Base-by-base conservation (phyloP, 2,113 vertebrate genomes). In the Mormoops blainvillei region DNA sequence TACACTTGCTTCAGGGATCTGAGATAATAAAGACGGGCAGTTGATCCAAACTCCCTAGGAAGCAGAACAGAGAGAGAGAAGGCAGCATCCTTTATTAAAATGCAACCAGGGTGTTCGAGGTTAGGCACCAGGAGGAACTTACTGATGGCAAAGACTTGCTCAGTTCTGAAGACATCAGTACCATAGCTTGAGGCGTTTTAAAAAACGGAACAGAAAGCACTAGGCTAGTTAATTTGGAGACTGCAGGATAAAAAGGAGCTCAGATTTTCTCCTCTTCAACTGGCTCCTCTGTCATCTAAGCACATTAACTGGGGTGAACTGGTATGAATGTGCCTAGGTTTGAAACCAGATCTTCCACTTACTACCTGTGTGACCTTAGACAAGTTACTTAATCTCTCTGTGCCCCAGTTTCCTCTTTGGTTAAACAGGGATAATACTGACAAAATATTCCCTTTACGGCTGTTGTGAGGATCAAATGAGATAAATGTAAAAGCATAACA, bases 41-140 rank as follows among this genome's bases (percentile, higher is more conserved):
- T 56, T 24, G 82, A 54, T 33, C 52, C 54, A 43, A 50, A 81
- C 54, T 89, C 68, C 33, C 56, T 6, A 22, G 70, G 63, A 13
- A 76, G n/a, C 24, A 19, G 22, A 84, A 68, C 0, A 36, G 20
- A 38, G 41, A 9, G 16, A 52, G n/a, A 11, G 19, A 83, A 77
- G 61, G 54, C 54, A 68, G 78, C 14, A 7, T 24, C 48, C n/a
- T 96, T 95, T 52, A 77, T 93, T 89, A 81, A 96, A 56, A 74
- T 83, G 52, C 56, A 86, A 26, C 19, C 11, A 38, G 50, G 14
- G 33, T 38, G n/a, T 56, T 87, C 2, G 4, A 68, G 58, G 33
- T 45, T 36, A 67, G 38, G 43, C 36, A 48, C 56, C 48, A 61
- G 61, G 68, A 93, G 82, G 43, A 68, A 87, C 41, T 81, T 16